A percentile compares a stretch with the other conserved stretches of the same genome.
Conservation (phyloP, 2,888 invertebrate genomes). For the Lithophane ornitopus region DNA sequence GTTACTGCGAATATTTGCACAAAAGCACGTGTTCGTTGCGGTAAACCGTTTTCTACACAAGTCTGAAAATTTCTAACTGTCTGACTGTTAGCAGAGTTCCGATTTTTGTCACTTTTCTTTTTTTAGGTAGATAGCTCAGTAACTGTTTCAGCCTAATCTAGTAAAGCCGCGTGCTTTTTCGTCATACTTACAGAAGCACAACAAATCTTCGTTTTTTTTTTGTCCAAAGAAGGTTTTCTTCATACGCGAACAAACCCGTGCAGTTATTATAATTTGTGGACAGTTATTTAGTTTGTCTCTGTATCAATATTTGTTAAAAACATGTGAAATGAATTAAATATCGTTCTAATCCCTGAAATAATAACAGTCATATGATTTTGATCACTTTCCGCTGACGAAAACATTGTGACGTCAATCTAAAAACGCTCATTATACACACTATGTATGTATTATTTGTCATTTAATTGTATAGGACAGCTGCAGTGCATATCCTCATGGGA, state of each 20-base stretch:
- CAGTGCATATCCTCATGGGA: not conserved
- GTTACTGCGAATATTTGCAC: slow-evolving; percentile 30
- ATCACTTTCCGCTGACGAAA: slow-evolving; percentile 20
- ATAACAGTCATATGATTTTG: slow-evolving; percentile 55
- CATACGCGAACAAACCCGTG: not conserved
- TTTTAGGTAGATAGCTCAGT: not conserved
- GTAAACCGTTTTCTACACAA: slow-evolving; percentile 14
- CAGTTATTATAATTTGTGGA: not conserved
- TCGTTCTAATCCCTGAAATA: slow-evolving; percentile 41
- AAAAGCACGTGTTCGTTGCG: slow-evolving; percentile 43
- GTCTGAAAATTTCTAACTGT: not conserved
- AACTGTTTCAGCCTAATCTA: not conserved
- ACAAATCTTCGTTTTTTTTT: not conserved
- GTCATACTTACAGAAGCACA: not conserved
- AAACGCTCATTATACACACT: slow-evolving; percentile 14
- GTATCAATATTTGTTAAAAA: slow-evolving; percentile 41
- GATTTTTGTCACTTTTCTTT: not conserved
- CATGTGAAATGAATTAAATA: slow-evolving; percentile 42
- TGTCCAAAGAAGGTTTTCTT: not conserved
- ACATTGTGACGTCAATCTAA: slow-evolving; percentile 44
- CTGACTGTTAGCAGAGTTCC: not conserved
- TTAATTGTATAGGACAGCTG: not conserved
- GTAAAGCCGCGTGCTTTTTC: not conserved
- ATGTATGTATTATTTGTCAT: not conserved
- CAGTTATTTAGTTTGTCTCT: slow-evolving; percentile 5